These are phyloP conservation scores for Centrocercus urophasianus DNA, from an alignment of 2,113 vertebrate genomes.

Conservation along the genomic window DNA sequence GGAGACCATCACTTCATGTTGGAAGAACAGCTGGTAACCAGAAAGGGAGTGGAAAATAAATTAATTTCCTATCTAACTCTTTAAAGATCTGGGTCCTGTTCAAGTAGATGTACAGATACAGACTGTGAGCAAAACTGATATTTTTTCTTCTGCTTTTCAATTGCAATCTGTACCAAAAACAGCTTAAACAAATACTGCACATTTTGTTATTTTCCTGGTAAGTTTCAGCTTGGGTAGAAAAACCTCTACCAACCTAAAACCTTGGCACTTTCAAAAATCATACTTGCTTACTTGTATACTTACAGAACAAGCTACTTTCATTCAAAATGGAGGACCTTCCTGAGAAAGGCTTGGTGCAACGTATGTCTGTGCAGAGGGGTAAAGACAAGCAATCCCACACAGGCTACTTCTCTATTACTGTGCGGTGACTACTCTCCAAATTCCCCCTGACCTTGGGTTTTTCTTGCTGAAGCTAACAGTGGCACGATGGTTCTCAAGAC, in stretches of 20 bases:
- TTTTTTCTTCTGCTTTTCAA: background rate
- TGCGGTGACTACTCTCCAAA: background rate
- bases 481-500: background rate
- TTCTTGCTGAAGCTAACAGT: background rate
- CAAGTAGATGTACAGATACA: conserved; percentile 30
- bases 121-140: background rate
- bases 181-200: background rate
- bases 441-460: no score
- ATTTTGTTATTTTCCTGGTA: background rate
- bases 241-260: background rate
- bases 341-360: background rate
- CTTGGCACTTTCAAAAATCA: background rate
- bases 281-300: background rate
- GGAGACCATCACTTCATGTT: conserved; percentile 51
- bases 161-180: background rate
- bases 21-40: conserved; percentile 70
- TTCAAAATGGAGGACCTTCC: background rate
- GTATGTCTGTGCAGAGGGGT: background rate
- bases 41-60: conserved; percentile 68
- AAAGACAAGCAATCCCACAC: background rate
- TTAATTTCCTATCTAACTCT: conserved; percentile 74
- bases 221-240: background rate
- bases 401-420: background rate
- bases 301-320: background rate
- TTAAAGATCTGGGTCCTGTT: conserved; percentile 62